Conservation (phyloP, 2,113 vertebrate genomes). For the western clawed frog (Xenopus tropicalis) region DNA sequence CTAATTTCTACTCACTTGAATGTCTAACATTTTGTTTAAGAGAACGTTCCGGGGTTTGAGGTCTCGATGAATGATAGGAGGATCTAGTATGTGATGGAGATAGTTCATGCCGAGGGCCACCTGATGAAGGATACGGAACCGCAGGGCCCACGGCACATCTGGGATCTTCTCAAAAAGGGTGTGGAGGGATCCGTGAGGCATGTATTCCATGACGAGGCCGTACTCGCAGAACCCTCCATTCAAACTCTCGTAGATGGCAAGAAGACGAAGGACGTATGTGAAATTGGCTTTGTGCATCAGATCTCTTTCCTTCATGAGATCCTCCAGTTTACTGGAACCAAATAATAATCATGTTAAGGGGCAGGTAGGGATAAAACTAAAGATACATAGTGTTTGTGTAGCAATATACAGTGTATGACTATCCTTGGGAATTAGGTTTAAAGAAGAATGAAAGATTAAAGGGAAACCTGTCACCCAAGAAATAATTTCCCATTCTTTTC, state of each 20-base stretch:
- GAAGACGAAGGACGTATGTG: conserved; percentile 33
- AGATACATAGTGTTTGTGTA: too few species aligned
- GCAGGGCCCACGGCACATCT: conserved; percentile 22
- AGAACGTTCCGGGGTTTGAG: conserved; percentile 28
- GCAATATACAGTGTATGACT: too few species aligned
- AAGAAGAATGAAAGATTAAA: too few species aligned
- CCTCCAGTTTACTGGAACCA: not conserved
- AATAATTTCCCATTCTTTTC: too few species aligned
- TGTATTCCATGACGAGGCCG: conserved; percentile 34
- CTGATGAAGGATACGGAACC: conserved; percentile 33
- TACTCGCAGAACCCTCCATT: not conserved
- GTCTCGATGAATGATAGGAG: conserved; percentile 30
- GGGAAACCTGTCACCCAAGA: too few species aligned
- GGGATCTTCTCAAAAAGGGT: conserved; percentile 7
- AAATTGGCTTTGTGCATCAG: conserved; percentile 30
- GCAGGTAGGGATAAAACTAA: not conserved
- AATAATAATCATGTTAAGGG: not conserved
- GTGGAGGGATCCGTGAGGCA: conserved; percentile 24
- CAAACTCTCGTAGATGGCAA: conserved; percentile 8
- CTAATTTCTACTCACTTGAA: conserved; percentile 20
- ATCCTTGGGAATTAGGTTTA: too few species aligned
- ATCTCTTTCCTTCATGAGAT: conserved; percentile 14
- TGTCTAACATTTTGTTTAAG: conserved; percentile 27
- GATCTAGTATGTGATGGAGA: conserved; percentile 23
- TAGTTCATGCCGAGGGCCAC: conserved; percentile 34